These are phyloP conservation scores for Pachydiplax longipennis DNA, from an alignment of 2,888 invertebrate species.

Conservation along the genomic window DNA sequence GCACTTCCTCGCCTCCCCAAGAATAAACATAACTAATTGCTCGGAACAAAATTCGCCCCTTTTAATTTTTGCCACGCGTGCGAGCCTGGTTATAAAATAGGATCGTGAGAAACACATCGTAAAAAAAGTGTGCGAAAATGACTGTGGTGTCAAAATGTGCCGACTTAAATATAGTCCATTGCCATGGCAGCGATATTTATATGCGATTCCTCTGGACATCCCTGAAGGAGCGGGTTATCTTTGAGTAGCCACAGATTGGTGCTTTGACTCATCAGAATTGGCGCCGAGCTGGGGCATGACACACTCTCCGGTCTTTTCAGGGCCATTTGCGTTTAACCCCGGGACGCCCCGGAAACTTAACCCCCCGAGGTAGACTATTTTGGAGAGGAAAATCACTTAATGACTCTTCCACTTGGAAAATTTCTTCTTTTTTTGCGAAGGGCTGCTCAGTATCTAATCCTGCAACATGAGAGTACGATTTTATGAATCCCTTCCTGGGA, in stretches of 20 bases:
- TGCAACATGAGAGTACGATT: not conserved
- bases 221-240: constrained; percentile 22
- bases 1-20: no score
- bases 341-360: not conserved
- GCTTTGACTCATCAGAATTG: not conserved
- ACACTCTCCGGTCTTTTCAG: constrained; percentile 13
- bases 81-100: not conserved
- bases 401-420: not conserved
- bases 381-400: constrained; percentile 25
- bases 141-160: not conserved
- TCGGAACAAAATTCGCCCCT: no score
- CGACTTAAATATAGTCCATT: not conserved
- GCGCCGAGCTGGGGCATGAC: constrained; percentile 5
- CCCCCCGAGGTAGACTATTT: not conserved
- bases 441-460: constrained; percentile 3
- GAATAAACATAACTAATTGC: no score
- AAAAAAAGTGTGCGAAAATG: not conserved
- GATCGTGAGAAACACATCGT: not conserved
- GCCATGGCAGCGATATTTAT: not conserved
- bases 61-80: no score
- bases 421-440: not conserved
- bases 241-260: constrained; percentile 20
- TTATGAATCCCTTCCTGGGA: not conserved
- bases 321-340: constrained; percentile 21
- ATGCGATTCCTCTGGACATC: not conserved